Evolutionary conservation across 2,888 invertebrate genomes (phyloP).

Genomic region (Ectemnius cavifrons): DNA sequence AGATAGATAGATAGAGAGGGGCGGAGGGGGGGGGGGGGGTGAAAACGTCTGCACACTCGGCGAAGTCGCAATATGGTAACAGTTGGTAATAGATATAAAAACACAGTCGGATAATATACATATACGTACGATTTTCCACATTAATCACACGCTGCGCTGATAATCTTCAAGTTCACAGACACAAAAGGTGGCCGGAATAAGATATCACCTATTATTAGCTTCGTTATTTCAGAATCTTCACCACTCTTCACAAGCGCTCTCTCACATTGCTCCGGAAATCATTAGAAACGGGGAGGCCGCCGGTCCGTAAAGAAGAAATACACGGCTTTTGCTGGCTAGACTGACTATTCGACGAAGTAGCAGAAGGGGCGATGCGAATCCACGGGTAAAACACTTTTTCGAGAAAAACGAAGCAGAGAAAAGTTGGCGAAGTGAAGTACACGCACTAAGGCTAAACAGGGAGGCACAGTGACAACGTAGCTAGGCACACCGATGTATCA

Average conservation of each 20-base stretch:
- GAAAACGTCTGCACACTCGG: not conserved
- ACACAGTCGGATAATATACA: slow-evolving; percentile 42
- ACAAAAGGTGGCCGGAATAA: slow-evolving; percentile 62
- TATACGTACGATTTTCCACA: slow-evolving; percentile 59
- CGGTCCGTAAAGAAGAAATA: slow-evolving; percentile 25
- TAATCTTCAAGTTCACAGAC: slow-evolving; percentile 69
- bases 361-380: slow-evolving; percentile 32
- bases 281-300: slow-evolving; percentile 46
- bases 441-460: slow-evolving; percentile 22
- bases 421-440: slow-evolving; percentile 21
- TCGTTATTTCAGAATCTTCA: slow-evolving; percentile 65
- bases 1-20: no score
- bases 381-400: slow-evolving; percentile 34
- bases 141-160: slow-evolving; percentile 47
- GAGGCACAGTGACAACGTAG: slow-evolving; percentile 20
- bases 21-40: no score
- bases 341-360: slow-evolving; percentile 32
- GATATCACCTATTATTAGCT: slow-evolving; percentile 66
- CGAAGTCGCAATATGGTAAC: slow-evolving; percentile 13
- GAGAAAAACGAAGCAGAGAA: slow-evolving; percentile 12
- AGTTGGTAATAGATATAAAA: not conserved
- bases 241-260: slow-evolving; percentile 30
- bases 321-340: slow-evolving; percentile 33
- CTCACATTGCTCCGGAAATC: slow-evolving; percentile 55
- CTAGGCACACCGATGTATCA: slow-evolving; percentile 37